Evolutionary conservation across 2,797 vertebrate species (phyloP).

Genomic region (Microchirus variegatus): DNA sequence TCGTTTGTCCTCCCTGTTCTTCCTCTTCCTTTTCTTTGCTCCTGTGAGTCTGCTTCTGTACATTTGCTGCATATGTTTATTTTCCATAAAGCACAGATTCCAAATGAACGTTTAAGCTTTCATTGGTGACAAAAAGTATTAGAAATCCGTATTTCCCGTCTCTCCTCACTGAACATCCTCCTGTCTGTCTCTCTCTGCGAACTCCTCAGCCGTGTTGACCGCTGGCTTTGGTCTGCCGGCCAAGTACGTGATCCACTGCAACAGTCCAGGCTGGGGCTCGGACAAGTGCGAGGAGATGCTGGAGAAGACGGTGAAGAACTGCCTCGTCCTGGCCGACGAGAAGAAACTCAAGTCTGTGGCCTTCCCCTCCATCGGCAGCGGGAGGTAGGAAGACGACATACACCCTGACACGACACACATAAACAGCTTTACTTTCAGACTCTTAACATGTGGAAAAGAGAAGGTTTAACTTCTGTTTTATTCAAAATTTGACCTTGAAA

Average conservation of each 20-base stretch:
- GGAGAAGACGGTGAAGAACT: conserved; percentile 98
- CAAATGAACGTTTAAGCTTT: no score
- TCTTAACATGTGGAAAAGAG: no score
- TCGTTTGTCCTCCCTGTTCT: conserved; percentile 3
- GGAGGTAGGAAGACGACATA: conserved; percentile 81
- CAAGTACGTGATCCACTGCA: conserved; percentile 98
- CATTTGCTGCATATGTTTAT: conserved; percentile 35
- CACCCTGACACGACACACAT: not conserved
- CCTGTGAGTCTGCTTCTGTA: conserved; percentile 40
- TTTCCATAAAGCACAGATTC: conserved; percentile 46
- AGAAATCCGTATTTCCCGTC: no score
- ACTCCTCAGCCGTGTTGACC: conserved; percentile 86
- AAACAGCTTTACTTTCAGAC: no score
- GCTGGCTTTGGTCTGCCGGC: conserved; percentile 91
- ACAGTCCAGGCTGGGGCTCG: conserved; percentile 94
- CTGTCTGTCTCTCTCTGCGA: not conserved
- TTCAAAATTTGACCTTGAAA: no score
- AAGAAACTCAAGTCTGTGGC: conserved; percentile 98
- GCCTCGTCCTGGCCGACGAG: conserved; percentile 95
- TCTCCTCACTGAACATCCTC: not conserved
- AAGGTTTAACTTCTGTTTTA: no score
- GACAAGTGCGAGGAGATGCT: conserved; percentile 96
- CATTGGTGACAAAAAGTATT: no score
- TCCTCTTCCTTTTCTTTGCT: conserved; percentile 3
- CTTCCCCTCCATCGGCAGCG: conserved; percentile 96